These are phyloP conservation scores for Argyresthia goedartella DNA, from an alignment of 2,888 invertebrate genomes.

Conservation along the genomic window DNA sequence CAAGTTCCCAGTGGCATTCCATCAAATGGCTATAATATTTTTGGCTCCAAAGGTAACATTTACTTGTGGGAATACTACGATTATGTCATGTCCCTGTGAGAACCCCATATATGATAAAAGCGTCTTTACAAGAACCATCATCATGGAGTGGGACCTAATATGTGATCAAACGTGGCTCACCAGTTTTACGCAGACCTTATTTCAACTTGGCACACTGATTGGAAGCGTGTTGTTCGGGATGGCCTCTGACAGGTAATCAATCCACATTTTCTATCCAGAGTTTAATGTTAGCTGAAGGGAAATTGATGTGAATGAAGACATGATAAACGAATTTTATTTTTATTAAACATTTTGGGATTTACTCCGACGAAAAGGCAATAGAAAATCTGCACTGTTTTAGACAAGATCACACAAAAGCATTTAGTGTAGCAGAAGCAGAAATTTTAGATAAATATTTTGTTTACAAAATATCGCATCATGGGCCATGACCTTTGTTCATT, in stretches of 20 bases:
- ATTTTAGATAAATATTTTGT: too few species aligned
- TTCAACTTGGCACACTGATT: slow-evolving; percentile 80
- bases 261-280: background rate
- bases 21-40: slow-evolving; percentile 65
- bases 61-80: slow-evolving; percentile 26
- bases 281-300: background rate
- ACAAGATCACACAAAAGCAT: too few species aligned
- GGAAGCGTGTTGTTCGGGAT: slow-evolving; percentile 82
- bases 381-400: too few species aligned
- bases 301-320: slow-evolving; percentile 14
- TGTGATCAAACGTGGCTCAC: slow-evolving; percentile 75
- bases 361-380: too few species aligned
- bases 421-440: too few species aligned
- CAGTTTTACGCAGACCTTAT: slow-evolving; percentile 79
- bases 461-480: too few species aligned
- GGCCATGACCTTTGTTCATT: too few species aligned
- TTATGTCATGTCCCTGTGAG: slow-evolving; percentile 63
- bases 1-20: slow-evolving; percentile 61
- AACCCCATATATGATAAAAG: slow-evolving; percentile 73
- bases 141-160: slow-evolving; percentile 82
- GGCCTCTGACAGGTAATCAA: slow-evolving; percentile 80
- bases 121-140: slow-evolving; percentile 77
- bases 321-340: too few species aligned
- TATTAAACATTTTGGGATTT: too few species aligned
- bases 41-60: slow-evolving; percentile 51